A percentile compares a stretch with the other conserved stretches of the same genome.
Conservation (phyloP, 2,797 vertebrate species). For the Pseudocheirus occidentalis region DNA sequence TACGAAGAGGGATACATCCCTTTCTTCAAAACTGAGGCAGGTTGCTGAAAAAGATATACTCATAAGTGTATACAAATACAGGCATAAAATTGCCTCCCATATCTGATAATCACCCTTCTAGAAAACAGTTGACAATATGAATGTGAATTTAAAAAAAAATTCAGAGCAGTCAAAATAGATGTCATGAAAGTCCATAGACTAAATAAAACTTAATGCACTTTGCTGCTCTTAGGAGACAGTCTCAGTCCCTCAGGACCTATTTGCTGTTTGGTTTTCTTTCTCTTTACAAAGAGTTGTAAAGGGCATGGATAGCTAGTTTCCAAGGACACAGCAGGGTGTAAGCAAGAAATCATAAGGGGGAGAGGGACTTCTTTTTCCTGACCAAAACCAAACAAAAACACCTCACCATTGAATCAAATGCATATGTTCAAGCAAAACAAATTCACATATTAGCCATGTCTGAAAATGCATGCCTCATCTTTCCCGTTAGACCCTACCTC, state of each 20-base stretch:
- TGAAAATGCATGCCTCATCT: not conserved
- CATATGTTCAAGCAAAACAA: not conserved
- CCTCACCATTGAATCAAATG: not conserved
- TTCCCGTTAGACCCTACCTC: not conserved
- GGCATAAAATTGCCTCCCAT: not conserved
- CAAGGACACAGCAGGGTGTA: not conserved
- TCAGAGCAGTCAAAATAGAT: not conserved
- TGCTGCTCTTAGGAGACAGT: not conserved
- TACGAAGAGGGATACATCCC: slow-evolving; percentile 48
- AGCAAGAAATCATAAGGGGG: not conserved
- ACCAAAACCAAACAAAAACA: not conserved
- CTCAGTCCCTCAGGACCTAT: not conserved
- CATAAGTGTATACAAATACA: not conserved
- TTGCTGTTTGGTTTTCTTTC: not conserved
- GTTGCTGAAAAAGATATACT: not conserved
- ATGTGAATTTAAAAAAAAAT: not conserved
- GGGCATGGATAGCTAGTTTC: not conserved
- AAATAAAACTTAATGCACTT: not conserved
- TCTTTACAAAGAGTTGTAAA: not conserved
- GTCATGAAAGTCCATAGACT: not conserved
- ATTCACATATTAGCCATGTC: not conserved
- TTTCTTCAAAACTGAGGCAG: slow-evolving; percentile 51
- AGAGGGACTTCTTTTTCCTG: not conserved
- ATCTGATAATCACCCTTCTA: not conserved
- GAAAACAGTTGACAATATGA: not conserved